A percentile compares a stretch with the other conserved stretches of the same genome.
These are phyloP conservation scores for Dreissena rostriformis DNA, from an alignment of 1,140 invertebrate species.

Conservation along the genomic window DNA sequence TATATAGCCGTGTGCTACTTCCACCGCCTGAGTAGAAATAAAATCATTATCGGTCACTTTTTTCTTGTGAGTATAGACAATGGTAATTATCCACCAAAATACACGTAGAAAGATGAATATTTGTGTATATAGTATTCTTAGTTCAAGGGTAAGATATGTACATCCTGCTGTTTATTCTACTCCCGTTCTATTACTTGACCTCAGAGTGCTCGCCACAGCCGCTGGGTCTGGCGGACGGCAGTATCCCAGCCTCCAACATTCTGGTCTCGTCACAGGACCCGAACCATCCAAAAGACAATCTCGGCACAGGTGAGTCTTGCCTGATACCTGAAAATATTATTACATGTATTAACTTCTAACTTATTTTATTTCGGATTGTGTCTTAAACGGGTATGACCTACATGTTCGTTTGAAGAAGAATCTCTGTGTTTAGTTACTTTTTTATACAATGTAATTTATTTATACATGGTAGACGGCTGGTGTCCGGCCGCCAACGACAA, in stretches of 20 bases:
- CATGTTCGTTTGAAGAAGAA: background rate
- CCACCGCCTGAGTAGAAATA: no score
- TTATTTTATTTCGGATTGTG: background rate
- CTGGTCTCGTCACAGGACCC: slow-evolving; percentile 27
- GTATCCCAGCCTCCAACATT: slow-evolving; percentile 12
- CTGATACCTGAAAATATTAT: background rate
- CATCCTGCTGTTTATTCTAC: background rate
- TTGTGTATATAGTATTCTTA: no score
- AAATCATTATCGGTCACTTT: no score
- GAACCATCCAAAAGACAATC: slow-evolving; percentile 2
- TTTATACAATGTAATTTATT: background rate
- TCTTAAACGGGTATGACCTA: background rate
- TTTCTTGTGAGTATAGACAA: no score
- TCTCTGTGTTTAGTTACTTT: background rate
- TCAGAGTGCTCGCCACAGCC: slow-evolving; percentile 19
- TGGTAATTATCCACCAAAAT: no score
- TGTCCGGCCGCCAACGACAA: slow-evolving; percentile 11
- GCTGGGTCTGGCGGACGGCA: slow-evolving; percentile 36
- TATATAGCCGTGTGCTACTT: no score
- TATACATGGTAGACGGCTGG: slow-evolving; percentile 21
- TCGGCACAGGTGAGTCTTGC: slow-evolving; percentile 27
- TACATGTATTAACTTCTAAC: background rate
- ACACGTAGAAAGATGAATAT: background rate
- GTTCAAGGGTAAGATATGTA: no score
- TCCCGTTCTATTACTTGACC: background rate